phyloP scores from a whole-genome alignment of 2,113 vertebrate species.

The Oreochromis spilurus region DNA sequence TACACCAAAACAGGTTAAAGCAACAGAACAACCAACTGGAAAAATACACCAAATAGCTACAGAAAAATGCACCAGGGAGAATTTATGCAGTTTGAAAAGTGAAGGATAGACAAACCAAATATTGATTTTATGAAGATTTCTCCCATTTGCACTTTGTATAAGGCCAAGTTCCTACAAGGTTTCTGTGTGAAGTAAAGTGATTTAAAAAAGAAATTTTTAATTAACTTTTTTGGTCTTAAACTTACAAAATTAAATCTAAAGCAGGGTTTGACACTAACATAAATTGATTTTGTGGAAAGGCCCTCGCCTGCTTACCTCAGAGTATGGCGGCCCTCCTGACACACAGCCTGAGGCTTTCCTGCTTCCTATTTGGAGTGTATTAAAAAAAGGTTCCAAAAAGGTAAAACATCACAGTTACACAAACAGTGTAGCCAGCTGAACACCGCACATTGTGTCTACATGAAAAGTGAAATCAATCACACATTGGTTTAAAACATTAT shows the following conservation, averaged over 20 bases:
- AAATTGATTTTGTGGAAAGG: conserved; percentile 1
- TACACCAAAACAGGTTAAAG: neutral
- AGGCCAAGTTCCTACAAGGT: accelerated
- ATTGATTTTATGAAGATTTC: neutral
- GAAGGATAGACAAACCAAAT: neutral
- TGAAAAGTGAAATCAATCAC: conserved; percentile 23
- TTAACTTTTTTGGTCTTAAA: neutral
- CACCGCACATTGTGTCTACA: neutral
- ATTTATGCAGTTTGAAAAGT: neutral
- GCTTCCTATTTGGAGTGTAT: neutral
- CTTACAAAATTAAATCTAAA: neutral
- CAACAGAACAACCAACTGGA: neutral
- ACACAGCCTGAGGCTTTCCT: conserved; percentile 14
- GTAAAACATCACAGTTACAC: neutral
- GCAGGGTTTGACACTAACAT: conserved; percentile 26
- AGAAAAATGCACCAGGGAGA: neutral
- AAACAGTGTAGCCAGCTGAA: neutral
- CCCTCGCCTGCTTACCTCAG: neutral
- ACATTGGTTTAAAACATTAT: conserved; percentile 21
- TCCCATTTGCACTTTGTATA: neutral
- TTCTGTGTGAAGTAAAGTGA: neutral
- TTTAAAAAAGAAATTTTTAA: accelerated
- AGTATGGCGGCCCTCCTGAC: neutral
- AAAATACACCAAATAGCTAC: neutral
- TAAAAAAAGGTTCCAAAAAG: neutral